Conservation (phyloP, 2,113 vertebrate species). For the Myodes glareolus region DNA sequence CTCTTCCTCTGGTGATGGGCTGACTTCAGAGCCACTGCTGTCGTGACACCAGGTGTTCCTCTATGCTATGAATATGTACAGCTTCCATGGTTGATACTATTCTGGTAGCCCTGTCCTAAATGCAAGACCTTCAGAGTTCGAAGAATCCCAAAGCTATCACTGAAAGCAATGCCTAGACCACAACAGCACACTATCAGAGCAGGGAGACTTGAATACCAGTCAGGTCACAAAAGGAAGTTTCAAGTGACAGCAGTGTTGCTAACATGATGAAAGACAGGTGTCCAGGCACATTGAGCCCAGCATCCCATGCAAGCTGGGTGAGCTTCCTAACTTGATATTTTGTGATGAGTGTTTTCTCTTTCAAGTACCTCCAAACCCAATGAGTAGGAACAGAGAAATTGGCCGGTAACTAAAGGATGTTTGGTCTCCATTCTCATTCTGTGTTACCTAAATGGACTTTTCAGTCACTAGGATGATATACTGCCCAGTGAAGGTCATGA, state of each 20-base stretch:
- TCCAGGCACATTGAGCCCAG: background rate
- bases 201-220: background rate
- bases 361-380: background rate
- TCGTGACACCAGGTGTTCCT: background rate
- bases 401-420: background rate
- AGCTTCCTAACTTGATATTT: conserved; percentile 7
- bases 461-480: background rate
- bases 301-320: background rate
- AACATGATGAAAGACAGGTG: background rate
- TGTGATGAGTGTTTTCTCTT: background rate
- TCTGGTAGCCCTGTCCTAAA: background rate
- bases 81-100: background rate
- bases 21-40: background rate
- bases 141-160: background rate
- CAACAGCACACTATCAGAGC: background rate
- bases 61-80: background rate
- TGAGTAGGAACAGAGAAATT: background rate
- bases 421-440: background rate
- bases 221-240: background rate
- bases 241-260: background rate
- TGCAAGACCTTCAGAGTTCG: background rate
- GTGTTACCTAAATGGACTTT: background rate
- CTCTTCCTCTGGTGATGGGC: background rate
- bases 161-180: background rate
- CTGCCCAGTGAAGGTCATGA: background rate